Evolutionary conservation across 2,888 invertebrate genomes (phyloP), one percentile per base, ranked within the genome.

Genomic region (Gastrophysa polygoni): DNA sequence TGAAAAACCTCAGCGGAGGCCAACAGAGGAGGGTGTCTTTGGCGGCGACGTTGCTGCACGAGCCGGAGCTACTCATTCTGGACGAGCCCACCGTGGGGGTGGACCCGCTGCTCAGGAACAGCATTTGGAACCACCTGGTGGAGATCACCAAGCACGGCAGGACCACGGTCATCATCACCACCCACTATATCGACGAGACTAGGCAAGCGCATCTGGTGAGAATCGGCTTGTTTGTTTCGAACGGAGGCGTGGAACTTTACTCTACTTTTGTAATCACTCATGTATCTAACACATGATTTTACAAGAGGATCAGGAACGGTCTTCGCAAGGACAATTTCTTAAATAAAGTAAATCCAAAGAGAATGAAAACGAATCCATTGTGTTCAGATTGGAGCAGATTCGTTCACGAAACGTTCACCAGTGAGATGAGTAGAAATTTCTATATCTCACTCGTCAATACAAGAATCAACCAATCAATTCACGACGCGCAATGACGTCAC

Each of bases 141-240:
- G 89, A 93, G 77, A 92, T 96, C 77, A 93, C 95, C 71, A 91
- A 92, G 83, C 91, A 91, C 67, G 92, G 93, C 38, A 91, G 92
- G 81, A 96, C 94, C 82, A 96, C 96, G 17, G 96, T 96, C 71
- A 95, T 93, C 70, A 92, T 93, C 66, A 93, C 93, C 70, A 93
- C 96, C 78, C 93, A 97, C 88, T 97, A 97, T 78, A 96, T 96
- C 65, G 96, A 97, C 81, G 96, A 97, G 83, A 96, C 96, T 17
- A 83, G 93, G 71, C 94, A 94, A 83, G 95, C 95, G 64, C 92
- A 94, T 78, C 88, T 91, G 78, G 94, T 95, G 82, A 88, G 87
- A 58, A 8, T 8, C 6, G 11, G 7, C 43, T 10, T 1, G 10
- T 48, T 17, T 14, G 8, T 17, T 18, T 10, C 16, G 20, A 17